Evolutionary conservation across 2,888 invertebrate species (phyloP).

Genomic region (Chrysodeixis includens): DNA sequence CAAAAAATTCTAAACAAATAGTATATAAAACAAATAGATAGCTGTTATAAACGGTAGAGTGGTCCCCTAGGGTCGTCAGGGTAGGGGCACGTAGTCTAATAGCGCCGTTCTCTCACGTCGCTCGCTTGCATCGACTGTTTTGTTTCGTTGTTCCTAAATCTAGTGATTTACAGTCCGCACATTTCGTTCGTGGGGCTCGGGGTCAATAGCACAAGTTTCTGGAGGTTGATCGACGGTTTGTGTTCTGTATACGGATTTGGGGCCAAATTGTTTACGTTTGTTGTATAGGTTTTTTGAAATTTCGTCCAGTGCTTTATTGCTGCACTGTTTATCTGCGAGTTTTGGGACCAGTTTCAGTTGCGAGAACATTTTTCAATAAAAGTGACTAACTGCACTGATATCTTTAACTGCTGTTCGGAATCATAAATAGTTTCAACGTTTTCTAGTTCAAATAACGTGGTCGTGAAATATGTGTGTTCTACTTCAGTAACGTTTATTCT

Average conservation of each 20-base stretch:
- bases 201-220: conserved; percentile 47
- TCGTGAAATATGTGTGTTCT: conserved; percentile 2
- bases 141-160: conserved; percentile 55
- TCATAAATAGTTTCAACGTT: neutral
- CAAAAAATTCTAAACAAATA: conserved; percentile 4
- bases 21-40: conserved; percentile 20
- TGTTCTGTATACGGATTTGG: conserved; percentile 35
- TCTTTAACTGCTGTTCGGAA: conserved; percentile 4
- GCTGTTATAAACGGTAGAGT: conserved; percentile 21
- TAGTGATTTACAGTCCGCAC: conserved; percentile 72
- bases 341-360: neutral
- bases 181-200: conserved; percentile 65
- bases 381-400: neutral
- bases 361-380: neutral
- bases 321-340: neutral
- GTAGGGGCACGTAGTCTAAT: conserved; percentile 59
- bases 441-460: neutral
- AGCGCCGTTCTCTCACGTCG: conserved; percentile 67
- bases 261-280: conserved; percentile 8
- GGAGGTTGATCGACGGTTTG: conserved; percentile 43
- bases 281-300: conserved; percentile 3
- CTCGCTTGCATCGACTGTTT: conserved; percentile 62
- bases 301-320: neutral
- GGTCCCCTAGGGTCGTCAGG: conserved; percentile 31
- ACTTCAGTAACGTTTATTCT: neutral